These are phyloP conservation scores for Tipula lateralis DNA, from an alignment of 2,888 invertebrate species.

Conservation along the genomic window DNA sequence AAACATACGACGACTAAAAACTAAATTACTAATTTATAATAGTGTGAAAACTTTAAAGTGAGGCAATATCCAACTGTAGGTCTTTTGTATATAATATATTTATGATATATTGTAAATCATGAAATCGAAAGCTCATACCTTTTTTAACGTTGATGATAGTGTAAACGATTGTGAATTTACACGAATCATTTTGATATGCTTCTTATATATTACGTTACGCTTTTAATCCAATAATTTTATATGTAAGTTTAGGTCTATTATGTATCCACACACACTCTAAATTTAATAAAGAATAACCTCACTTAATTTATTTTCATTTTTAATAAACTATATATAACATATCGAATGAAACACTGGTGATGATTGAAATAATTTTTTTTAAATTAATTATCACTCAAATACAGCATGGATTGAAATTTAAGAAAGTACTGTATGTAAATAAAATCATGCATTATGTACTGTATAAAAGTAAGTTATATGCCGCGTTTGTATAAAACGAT, in stretches of 20 bases:
- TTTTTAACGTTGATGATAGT: constrained; percentile 39
- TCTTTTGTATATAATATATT: not conserved
- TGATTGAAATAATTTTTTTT: not conserved
- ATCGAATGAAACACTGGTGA: not conserved
- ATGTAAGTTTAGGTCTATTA: not conserved
- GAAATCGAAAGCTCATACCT: constrained; percentile 36
- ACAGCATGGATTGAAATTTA: not conserved
- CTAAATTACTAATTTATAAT: not conserved
- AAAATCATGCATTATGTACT: not conserved
- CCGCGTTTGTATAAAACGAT: not conserved
- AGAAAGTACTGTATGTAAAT: not conserved
- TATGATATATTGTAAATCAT: not conserved
- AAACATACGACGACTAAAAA: not conserved
- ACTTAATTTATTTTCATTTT: not conserved
- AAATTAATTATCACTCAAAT: not conserved
- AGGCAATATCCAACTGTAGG: not conserved
- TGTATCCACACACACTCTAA: not conserved
- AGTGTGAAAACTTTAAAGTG: not conserved
- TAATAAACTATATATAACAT: not conserved
- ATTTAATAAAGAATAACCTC: not conserved
- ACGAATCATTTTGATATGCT: constrained; percentile 37
- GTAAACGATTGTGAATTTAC: constrained; percentile 40
- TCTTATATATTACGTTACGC: not conserved
- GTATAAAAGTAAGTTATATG: not conserved
- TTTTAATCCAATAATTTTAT: not conserved